Evolutionary conservation across 1,140 invertebrate genomes (phyloP), one percentile per base, ranked within the genome.

Genomic region (Pachyrhynchus sulphureomaculatus): DNA sequence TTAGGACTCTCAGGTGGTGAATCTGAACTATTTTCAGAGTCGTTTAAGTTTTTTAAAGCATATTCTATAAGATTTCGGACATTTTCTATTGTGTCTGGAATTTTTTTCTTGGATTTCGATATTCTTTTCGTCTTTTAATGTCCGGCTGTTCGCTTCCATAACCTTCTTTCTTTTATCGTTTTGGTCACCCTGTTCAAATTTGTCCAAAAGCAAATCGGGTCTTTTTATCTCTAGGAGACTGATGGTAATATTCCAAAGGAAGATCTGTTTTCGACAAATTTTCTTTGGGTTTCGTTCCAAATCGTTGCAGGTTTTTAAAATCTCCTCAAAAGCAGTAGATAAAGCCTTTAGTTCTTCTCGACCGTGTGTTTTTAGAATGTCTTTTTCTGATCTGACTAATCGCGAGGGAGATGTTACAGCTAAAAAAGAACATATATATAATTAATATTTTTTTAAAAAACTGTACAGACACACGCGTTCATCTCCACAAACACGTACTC

Each of bases 281-380:
- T 23, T 48, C 56, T 49, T 42, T 2, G 56, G 41, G 42, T 51
- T 51, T 18, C 49, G 32, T 18, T 61, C 36, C 17, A 53, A 42
- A n/a, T 49, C 47, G 15, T 53, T 61, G 23, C 48, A 44, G 12
- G 39, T 52, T 34, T 36, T 61, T 21, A 61, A 39, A 23, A 45
- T 52, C 34, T 61, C 58, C 23, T 53, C 39, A 13, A 53, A 52
- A 34, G 48, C 53, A 4, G 6, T 42, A 1, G 56, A 51, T 2
- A 59, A 15, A 8, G 26, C 17, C 32, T 51, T 49, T n/a, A 42
- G 24, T 2, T 49, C 37, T 2, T 53, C 12, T 9, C 10, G 21
- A 10, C 10, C 42, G 3, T 45, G 12, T 37, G 15, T 24, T 8
- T 15, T 29, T 12, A 6, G 20, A 29, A 52, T 44, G 18, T 51